phyloP scores from a whole-genome alignment of 2,113 vertebrate genomes.

The Cercocebus atys region DNA sequence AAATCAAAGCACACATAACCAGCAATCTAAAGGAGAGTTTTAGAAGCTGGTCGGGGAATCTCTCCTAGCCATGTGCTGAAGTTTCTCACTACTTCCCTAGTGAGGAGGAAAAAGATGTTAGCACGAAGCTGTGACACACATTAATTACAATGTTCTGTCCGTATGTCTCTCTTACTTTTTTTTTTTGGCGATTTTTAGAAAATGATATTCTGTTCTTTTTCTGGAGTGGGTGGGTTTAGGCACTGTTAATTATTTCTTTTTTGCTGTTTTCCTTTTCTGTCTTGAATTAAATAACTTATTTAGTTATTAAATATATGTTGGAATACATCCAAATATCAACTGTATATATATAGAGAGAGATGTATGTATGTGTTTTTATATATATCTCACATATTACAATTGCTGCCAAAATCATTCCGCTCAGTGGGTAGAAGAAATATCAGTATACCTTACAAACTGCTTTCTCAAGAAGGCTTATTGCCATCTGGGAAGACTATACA shows the following conservation, averaged over 20 bases:
- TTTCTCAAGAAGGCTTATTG: background rate
- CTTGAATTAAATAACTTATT: background rate
- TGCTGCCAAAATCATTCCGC: background rate
- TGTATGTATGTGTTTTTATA: background rate
- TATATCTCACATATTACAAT: background rate
- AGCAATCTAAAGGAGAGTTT: background rate
- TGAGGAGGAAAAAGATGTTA: background rate
- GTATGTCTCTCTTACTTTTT: background rate
- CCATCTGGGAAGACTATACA: background rate
- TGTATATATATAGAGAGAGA: background rate
- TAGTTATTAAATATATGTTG: conserved; percentile 6
- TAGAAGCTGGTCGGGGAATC: background rate
- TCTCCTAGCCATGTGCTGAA: background rate
- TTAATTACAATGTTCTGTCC: background rate
- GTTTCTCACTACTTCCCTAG: too few relatives aligned
- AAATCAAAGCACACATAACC: background rate
- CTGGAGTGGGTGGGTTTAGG: background rate
- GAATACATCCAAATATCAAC: background rate
- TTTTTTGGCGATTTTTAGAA: background rate
- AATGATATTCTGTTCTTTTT: background rate
- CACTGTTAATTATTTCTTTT: background rate
- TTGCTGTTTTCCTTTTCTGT: background rate
- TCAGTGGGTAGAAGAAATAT: background rate
- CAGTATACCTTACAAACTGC: background rate
- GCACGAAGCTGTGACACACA: fast-evolving